Percentiles rank a stretch among this genome's conserved stretches.
These are phyloP conservation scores for Coreoperca whiteheadi DNA, from an alignment of 2,113 vertebrate genomes.

Conservation along the genomic window DNA sequence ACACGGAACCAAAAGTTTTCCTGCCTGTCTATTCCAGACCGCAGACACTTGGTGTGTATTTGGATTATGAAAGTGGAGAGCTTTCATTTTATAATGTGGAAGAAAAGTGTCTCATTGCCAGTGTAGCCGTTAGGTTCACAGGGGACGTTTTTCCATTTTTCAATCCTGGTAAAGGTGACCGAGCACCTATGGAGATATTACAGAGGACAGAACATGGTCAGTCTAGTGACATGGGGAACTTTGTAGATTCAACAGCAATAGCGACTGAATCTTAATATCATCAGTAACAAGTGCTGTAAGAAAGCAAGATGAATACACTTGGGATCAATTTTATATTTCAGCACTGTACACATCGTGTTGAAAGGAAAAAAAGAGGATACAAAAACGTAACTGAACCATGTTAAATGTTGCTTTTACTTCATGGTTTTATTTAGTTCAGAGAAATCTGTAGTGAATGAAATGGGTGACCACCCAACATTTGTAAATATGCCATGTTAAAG, in stretches of 20 bases:
- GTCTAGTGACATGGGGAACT: background rate
- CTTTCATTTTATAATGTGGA: conserved; percentile 74
- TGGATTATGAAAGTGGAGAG: conserved; percentile 49
- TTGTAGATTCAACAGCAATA: background rate
- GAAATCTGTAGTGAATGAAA: background rate
- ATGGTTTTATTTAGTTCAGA: background rate
- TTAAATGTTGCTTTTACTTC: background rate
- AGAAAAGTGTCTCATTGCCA: conserved; percentile 29
- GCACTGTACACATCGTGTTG: too few species aligned
- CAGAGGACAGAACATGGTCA: background rate
- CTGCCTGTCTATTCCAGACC: conserved; percentile 17
- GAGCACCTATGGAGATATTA: background rate
- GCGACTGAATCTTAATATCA: background rate
- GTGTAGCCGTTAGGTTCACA: conserved; percentile 24
- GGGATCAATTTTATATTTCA: background rate
- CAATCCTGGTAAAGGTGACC: conserved; percentile 69
- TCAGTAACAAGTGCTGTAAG: accelerated
- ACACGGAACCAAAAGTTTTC: background rate
- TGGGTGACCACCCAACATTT: background rate
- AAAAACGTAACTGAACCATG: background rate
- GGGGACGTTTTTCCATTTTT: conserved; percentile 73
- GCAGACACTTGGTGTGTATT: conserved; percentile 63
- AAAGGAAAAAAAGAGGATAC: background rate
- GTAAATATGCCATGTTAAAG: background rate
- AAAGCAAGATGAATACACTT: background rate